Conservation (phyloP, 2,797 vertebrate species). For the Galaxias olidus region DNA sequence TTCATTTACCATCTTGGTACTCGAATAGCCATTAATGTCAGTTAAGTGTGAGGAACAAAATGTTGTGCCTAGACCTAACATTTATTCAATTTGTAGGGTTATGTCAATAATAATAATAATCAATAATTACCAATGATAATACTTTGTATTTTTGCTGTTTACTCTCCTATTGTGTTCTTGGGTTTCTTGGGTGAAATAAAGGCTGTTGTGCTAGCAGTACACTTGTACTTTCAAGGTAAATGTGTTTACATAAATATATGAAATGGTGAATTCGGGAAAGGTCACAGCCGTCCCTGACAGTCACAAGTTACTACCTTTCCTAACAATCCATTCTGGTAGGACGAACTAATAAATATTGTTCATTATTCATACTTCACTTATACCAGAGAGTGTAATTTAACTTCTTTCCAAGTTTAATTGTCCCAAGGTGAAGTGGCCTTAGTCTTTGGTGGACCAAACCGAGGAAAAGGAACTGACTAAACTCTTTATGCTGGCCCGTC, state of each 20-base stretch:
- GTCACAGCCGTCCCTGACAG: constrained; percentile 9
- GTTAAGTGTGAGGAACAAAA: constrained; percentile 50
- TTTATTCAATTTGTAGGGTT: constrained; percentile 20
- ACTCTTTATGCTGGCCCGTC: constrained; percentile 37
- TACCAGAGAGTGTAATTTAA: constrained; percentile 3
- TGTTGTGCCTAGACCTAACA: constrained; percentile 65
- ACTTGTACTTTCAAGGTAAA: constrained; percentile 19
- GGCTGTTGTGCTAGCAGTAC: constrained; percentile 18
- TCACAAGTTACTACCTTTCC: constrained; percentile 34
- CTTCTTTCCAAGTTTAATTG: not conserved
- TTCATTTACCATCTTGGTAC: not conserved
- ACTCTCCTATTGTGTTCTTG: constrained; percentile 6
- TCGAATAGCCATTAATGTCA: constrained; percentile 8
- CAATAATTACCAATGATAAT: no score
- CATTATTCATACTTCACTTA: not conserved
- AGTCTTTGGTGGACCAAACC: constrained; percentile 1
- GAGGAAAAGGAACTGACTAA: constrained; percentile 3
- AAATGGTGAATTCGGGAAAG: constrained; percentile 38
- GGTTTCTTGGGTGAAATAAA: constrained; percentile 7
- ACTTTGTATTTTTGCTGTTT: constrained; percentile 37
- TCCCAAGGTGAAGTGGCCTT: constrained; percentile 7
- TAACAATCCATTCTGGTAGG: no score
- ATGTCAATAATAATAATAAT: no score
- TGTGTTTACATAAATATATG: constrained; percentile 23
- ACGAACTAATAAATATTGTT: no score